These are phyloP conservation scores for Blastobasis adustella DNA, from an alignment of 2,888 invertebrate species.

Conservation along the genomic window DNA sequence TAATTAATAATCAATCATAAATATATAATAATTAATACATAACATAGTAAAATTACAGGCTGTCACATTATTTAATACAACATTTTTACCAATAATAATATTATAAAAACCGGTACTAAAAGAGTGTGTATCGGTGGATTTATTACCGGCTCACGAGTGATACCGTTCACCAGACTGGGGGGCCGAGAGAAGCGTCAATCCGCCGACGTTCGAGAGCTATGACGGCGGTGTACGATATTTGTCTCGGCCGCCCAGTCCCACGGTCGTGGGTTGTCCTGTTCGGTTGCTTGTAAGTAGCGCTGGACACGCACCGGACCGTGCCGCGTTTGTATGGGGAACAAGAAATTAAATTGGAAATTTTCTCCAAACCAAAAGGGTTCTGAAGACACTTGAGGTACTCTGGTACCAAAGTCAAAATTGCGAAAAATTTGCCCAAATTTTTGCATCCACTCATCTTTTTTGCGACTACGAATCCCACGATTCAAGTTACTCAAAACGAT, in stretches of 20 bases:
- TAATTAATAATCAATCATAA: not conserved
- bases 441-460: too few relatives aligned
- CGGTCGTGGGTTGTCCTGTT: too few relatives aligned
- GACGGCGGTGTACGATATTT: too few relatives aligned
- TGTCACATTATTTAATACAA: slow-evolving; percentile 14
- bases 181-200: not conserved
- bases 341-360: not conserved
- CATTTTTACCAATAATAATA: slow-evolving; percentile 17
- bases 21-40: not conserved
- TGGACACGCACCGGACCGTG: too few relatives aligned
- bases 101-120: slow-evolving; percentile 14
- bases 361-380: not conserved
- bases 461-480: too few relatives aligned
- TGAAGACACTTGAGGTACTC: not conserved
- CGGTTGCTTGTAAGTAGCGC: too few relatives aligned
- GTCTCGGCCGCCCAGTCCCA: not conserved
- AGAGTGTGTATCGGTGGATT: slow-evolving; percentile 24
- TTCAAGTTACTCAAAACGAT: too few relatives aligned
- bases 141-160: slow-evolving; percentile 13
- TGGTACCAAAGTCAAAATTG: too few relatives aligned
- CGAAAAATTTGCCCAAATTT: too few relatives aligned
- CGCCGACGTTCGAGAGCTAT: too few relatives aligned
- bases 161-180: not conserved
- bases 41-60: slow-evolving; percentile 8
- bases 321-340: not conserved